Evolutionary conservation across 1,140 invertebrate species (phyloP), one percentile per base, ranked within the genome.

Genomic region (Hyphantria cunea): DNA sequence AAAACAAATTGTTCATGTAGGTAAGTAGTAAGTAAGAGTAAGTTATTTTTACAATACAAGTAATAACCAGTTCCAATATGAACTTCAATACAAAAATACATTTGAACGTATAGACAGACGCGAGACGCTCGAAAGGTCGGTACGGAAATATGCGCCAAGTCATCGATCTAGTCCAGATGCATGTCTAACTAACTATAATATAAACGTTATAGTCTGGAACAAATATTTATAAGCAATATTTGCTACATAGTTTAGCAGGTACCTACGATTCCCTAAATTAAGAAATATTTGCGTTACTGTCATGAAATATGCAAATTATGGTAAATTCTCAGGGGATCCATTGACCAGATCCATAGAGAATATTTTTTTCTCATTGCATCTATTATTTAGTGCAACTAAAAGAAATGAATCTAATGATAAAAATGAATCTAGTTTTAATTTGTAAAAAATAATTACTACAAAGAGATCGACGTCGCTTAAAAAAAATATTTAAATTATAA

Each of bases 121-220:
- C 66, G 66, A 68, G 66, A 68, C 66, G 56, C 41, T 52, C 14
- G 60, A 50, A 58, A 62, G 52, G 54, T 64, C 53, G 44, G 49
- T 25, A 49, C 63, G 59, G 59, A 64, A 60, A 66, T 70, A 60
- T 60, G 56, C 56, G 56, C 56, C 56, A 60, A 60, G 17, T 50
- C 56, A 60, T 60, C 48, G 48, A 58, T 58, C 55, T 58, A 58
- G 45, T 49, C 45, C 56, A 60, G 48, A 51, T 49, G 33, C 11
- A 41, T 42, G 9, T 41, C 41, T n/a, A 56, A 15, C 55, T 49
- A 58, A 31, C 55, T 58, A 48, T 49, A 58, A 48, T 58, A 33
- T 39, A 49, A 42, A 58, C 55, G 32, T 49, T 58, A 49, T 39
- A 51, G 32, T 44, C 37, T 42, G 14, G 45, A 39, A 25, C 25